phyloP scores from a whole-genome alignment of 2,113 vertebrate species.

The Chionis minor region DNA sequence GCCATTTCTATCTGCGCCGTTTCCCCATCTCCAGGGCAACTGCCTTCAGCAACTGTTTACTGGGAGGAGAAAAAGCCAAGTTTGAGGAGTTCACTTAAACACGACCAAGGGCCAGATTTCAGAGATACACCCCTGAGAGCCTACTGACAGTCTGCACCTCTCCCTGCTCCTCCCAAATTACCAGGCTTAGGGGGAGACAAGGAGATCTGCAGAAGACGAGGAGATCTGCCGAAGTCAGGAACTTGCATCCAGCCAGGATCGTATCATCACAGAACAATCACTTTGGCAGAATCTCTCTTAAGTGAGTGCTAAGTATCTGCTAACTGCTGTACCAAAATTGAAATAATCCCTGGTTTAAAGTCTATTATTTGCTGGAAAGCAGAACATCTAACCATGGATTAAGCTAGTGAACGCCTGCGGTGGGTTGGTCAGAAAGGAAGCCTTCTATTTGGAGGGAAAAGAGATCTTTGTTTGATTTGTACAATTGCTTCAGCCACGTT shows the following conservation, averaged over 20 bases:
- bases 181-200: background rate
- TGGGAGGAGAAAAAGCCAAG: conserved; percentile 11
- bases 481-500: background rate
- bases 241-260: background rate
- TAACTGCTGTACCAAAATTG: background rate
- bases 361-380: background rate
- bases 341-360: background rate
- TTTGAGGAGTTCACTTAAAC: background rate
- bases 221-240: background rate
- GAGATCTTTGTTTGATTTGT: background rate
- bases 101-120: background rate
- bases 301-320: conserved; percentile 16
- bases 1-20: background rate
- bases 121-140: background rate
- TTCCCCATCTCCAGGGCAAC: conserved; percentile 47
- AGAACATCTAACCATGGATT: background rate
- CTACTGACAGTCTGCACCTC: accelerated
- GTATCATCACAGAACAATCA: background rate
- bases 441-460: background rate
- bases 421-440: background rate
- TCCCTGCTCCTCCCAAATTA: background rate
- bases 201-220: background rate
- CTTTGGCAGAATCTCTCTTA: background rate
- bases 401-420: background rate
- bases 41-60: conserved; percentile 44